Evolutionary conservation across 1,140 invertebrate genomes (phyloP).

Genomic region (Nymphalis io): DNA sequence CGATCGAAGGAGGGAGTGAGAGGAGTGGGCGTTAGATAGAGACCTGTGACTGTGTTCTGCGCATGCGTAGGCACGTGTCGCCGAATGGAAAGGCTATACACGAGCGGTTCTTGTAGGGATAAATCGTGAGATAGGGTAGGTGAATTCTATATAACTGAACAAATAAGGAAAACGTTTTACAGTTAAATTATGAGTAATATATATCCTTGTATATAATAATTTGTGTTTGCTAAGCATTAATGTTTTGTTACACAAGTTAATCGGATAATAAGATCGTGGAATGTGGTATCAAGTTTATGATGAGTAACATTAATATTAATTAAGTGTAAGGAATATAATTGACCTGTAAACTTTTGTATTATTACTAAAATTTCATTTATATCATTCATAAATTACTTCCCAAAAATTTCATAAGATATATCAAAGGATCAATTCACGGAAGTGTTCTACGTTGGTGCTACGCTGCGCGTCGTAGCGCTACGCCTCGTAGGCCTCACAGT

Average conservation of each 20-base stretch:
- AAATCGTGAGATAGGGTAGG: constrained; percentile 41
- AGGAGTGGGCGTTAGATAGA: constrained; percentile 40
- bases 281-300: too few relatives aligned
- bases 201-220: too few relatives aligned
- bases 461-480: constrained; percentile 64
- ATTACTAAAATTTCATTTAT: neutral
- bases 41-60: constrained; percentile 40
- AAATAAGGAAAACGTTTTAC: too few relatives aligned
- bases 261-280: too few relatives aligned
- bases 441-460: constrained; percentile 51
- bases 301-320: too few relatives aligned
- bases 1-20: constrained; percentile 68
- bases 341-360: too few relatives aligned
- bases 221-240: too few relatives aligned
- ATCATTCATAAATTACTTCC: neutral
- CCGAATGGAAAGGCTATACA: constrained; percentile 39
- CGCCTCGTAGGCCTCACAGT: constrained; percentile 70
- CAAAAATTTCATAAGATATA: constrained; percentile 46
- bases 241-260: too few relatives aligned
- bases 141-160: neutral
- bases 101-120: constrained; percentile 41
- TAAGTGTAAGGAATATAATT: too few relatives aligned
- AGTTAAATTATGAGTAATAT: too few relatives aligned
- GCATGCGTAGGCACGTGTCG: constrained; percentile 73
- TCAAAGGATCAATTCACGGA: constrained; percentile 59